Base-by-base conservation (phyloP, 2,113 vertebrate species). In the Hydropotes inermis region DNA sequence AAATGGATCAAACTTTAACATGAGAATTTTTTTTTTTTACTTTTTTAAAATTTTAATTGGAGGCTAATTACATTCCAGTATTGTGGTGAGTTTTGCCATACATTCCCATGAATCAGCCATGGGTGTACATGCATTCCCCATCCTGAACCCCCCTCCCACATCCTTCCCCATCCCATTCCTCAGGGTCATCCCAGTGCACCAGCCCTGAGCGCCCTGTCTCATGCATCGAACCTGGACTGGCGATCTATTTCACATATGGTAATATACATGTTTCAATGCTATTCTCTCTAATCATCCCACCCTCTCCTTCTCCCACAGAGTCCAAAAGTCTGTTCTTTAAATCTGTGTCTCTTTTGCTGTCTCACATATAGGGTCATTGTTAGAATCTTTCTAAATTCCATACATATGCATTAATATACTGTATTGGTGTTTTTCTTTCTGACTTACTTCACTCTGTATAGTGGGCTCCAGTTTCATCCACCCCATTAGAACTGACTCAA, bases 1-100 rank as follows among this genome's bases (percentile, higher is more conserved):
- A 70, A 74, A n/a, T 8, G 9, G 39, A 58, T 14, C 0, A 1
- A 47, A 12, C 11, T 60, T 28, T 3, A 9, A 33, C 3, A 1
- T 19, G 15, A 78, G 11, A 19, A 3, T 23, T 11, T 25, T 6
- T 61, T 6, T 61, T 61, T 64, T 58, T 58, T 27, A 58, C 23
- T 11, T 58, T 57, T 64, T 21, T 0, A 5, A 17, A 67, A 23
- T 39, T 70, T 39, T 70, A 70, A 39, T 12, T 70, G n/a, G 19
- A 70, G n/a, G 67, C 19, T 39, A 70, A 70, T 39, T 36, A 70
- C 19, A 39, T 70, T 70, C 39, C n/a, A 39, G 23, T 70, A 70
- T 23, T 70, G 19, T 39, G 10, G n/a, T 70, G 67, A 2, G 2
- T 70, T 70, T 39, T 39, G n/a, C 67, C 67, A 70, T 70, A 39